phyloP scores from a whole-genome alignment of 1,140 invertebrate genomes.

The Lucilia cuprina region DNA sequence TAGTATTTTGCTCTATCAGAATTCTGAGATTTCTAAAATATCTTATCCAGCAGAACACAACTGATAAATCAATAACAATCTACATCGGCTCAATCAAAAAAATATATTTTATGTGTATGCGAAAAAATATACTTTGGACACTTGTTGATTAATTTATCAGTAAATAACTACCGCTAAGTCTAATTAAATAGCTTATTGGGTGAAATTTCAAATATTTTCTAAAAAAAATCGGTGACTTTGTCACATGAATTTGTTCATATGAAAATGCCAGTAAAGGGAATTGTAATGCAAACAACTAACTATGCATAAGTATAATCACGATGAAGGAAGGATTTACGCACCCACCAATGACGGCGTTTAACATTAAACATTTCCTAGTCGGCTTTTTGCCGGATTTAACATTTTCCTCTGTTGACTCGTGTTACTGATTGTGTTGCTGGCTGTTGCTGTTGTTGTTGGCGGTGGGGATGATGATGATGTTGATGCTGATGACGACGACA shows the following conservation, averaged over 20 bases:
- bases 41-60: too few species aligned
- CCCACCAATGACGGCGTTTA: constrained; percentile 17
- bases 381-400: constrained; percentile 23
- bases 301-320: not conserved
- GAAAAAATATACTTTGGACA: not conserved
- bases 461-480: not conserved
- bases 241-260: too few species aligned
- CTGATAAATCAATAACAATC: too few species aligned
- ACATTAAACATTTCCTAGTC: constrained; percentile 30
- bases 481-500: not conserved
- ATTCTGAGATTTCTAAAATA: too few species aligned
- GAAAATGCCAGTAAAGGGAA: not conserved
- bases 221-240: too few species aligned
- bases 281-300: not conserved
- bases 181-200: too few species aligned
- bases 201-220: too few species aligned
- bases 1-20: too few species aligned
- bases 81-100: too few species aligned
- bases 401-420: constrained; percentile 14
- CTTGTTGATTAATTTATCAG: not conserved
- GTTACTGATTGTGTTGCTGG: not conserved
- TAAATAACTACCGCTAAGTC: too few species aligned
- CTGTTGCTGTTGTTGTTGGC: not conserved
- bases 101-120: too few species aligned
- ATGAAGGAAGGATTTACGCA: constrained; percentile 29